Percentiles rank a stretch among this genome's conserved stretches.
Conservation (phyloP, 2,113 vertebrate species). For the Lichenostomus cassidix region DNA sequence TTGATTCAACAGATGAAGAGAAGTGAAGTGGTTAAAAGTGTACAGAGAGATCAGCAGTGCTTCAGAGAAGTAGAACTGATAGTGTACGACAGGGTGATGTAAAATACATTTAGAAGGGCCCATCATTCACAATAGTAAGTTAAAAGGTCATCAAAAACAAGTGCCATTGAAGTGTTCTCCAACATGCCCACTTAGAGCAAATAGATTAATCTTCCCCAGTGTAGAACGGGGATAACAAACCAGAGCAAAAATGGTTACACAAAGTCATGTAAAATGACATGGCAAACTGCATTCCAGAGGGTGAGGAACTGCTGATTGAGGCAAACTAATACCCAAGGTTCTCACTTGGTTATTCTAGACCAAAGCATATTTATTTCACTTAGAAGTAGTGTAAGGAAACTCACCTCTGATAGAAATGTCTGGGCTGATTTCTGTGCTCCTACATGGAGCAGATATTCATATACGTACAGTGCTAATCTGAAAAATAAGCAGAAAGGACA, state of each 20-base stretch:
- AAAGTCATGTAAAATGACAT: not conserved
- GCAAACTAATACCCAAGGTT: not conserved
- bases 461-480: conserved; percentile 98
- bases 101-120: not conserved
- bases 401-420: conserved; percentile 98
- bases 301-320: not conserved
- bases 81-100: not conserved
- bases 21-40: not conserved
- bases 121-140: not conserved
- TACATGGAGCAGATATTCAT: conserved; percentile 98
- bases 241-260: not conserved
- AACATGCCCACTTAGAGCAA: not conserved
- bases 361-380: not conserved
- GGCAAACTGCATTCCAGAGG: not conserved
- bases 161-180: not conserved
- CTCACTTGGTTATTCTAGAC: not conserved
- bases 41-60: not conserved
- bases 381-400: conserved; percentile 30
- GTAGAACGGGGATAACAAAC: not conserved
- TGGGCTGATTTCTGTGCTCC: conserved; percentile 99
- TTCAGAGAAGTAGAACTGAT: not conserved
- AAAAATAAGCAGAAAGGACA: conserved; percentile 63
- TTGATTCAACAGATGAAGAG: not conserved
- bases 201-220: not conserved
- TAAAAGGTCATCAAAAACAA: not conserved